phyloP scores from a whole-genome alignment of 2,797 vertebrate species.

The Synanceia verrucosa region DNA sequence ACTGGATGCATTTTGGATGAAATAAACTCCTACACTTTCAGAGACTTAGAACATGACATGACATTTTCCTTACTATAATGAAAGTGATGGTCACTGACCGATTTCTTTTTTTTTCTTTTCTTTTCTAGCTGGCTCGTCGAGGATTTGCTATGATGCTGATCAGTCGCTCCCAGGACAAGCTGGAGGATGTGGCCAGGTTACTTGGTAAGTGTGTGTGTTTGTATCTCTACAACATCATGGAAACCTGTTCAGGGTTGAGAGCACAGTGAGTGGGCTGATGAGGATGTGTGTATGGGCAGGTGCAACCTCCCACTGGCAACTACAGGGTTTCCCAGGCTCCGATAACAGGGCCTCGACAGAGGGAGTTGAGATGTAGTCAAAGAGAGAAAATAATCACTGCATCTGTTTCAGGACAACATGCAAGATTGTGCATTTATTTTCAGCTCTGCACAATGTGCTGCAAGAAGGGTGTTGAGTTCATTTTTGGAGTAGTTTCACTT shows the following conservation, averaged over 20 bases:
- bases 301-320: slow-evolving; percentile 19
- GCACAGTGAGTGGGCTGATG: slow-evolving; percentile 32
- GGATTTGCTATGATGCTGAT: slow-evolving; percentile 92
- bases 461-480: too few relatives aligned
- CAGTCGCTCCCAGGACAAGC: slow-evolving; percentile 94
- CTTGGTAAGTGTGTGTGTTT: slow-evolving; percentile 83
- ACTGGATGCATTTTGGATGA: background rate
- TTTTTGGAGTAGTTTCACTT: background rate
- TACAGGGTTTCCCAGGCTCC: slow-evolving; percentile 24
- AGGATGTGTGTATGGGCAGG: slow-evolving; percentile 41
- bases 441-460: too few relatives aligned
- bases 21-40: background rate
- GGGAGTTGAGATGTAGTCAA: background rate
- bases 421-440: background rate
- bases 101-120: slow-evolving; percentile 52
- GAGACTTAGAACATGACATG: background rate
- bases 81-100: background rate
- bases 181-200: slow-evolving; percentile 88
- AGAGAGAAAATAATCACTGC: background rate
- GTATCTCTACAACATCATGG: slow-evolving; percentile 38
- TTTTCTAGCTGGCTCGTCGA: slow-evolving; percentile 86
- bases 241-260: slow-evolving; percentile 45
- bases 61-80: background rate
- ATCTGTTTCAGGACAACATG: background rate
- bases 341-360: background rate